Evolutionary conservation across 2,888 invertebrate species (phyloP).

Genomic region (Villa cingulata): DNA sequence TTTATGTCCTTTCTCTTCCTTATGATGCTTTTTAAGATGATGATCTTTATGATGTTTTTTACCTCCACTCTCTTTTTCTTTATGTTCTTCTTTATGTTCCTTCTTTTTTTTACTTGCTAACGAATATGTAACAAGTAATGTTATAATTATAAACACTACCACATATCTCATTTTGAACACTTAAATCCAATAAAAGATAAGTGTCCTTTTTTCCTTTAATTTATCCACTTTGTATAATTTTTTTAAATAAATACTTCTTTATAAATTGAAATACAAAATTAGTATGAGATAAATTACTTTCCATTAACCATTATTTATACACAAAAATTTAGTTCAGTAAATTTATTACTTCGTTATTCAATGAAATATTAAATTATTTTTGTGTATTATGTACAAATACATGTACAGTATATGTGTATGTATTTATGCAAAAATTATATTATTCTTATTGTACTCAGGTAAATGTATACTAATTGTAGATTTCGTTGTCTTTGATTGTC

Average conservation of each 20-base stretch:
- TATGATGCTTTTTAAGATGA: constrained; percentile 45
- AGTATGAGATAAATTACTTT: background rate
- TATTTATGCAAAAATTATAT: too few relatives aligned
- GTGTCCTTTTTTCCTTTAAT: background rate
- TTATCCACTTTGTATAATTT: background rate
- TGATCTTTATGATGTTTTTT: constrained; percentile 28
- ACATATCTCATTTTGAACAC: constrained; percentile 11
- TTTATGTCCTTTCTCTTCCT: constrained; percentile 67
- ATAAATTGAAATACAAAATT: background rate
- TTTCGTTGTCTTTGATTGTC: too few relatives aligned
- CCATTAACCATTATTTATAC: constrained; percentile 1
- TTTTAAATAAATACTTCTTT: background rate
- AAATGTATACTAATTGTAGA: too few relatives aligned
- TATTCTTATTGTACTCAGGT: too few relatives aligned
- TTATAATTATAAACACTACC: constrained; percentile 21
- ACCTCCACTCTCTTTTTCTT: constrained; percentile 32
- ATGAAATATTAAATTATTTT: too few relatives aligned
- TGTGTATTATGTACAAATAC: too few relatives aligned
- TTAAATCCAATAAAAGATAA: background rate
- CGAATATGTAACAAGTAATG: constrained; percentile 21
- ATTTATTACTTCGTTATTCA: background rate
- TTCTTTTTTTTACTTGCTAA: constrained; percentile 26
- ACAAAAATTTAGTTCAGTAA: too few relatives aligned
- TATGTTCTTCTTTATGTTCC: constrained; percentile 28
- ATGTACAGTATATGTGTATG: too few relatives aligned